Base-by-base conservation (phyloP, 2,888 invertebrate genomes). In the Trichopria drosophilae region DNA sequence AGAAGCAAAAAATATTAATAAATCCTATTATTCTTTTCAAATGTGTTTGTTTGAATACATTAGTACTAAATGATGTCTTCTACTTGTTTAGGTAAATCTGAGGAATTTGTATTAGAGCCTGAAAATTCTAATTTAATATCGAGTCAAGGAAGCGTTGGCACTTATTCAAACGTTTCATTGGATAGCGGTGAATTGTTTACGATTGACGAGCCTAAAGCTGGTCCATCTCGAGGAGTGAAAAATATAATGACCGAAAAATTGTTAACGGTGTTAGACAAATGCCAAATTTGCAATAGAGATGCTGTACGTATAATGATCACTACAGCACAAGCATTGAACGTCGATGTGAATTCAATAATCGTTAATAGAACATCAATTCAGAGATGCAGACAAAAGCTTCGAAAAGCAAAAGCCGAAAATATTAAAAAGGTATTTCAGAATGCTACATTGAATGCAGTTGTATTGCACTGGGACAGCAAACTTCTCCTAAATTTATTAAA, bases 401-500 rank as follows among this genome's bases (percentile, higher is more conserved):
- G 55, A 46, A 43, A 51, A 52, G 47, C 43, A 35, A 35, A 42
- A 36, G 50, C 55, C 24, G 31, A 32, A 12, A 31, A 59, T 35
- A 51, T 62, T 10, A 56, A 49, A 46, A 32, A 46, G 39, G 39
- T 36, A 28, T 57, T 64, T 45, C 16, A 49, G 36, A 32, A 32
- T 19, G 19, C 42, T n/a, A 51, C 56, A 19, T 41, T 58, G 12
- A 49, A 59, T 32, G 50, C 50, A 37, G 26, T 55, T 15, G 51
- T 58, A 43, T 35, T 61, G 13, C 63, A 66, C 42, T 66, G 65
- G 65, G 62, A 66, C 53, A 59, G 60, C 12, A 64, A 64, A 57
- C 16, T 63, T 19, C 37, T 62, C 28, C 60, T 54, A 12, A 55
- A 51, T 48, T 26, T 64, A 36, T 40, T 39, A 26, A 51, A 44